Evolutionary conservation across 2,797 vertebrate genomes (phyloP).

Genomic region (Acanthurus leucopareius): DNA sequence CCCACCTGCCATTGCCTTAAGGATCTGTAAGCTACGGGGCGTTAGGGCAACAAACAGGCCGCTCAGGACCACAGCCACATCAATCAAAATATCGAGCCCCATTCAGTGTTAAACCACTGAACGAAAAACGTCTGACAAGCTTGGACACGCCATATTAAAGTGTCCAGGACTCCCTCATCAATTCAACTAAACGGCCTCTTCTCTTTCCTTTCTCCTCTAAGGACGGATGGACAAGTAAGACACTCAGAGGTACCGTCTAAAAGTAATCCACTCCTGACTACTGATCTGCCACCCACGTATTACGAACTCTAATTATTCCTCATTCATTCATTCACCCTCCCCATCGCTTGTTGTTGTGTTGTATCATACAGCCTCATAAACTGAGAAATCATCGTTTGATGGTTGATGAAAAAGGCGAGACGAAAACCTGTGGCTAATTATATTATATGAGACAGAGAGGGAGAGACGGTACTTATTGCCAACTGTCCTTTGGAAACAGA

Average conservation of each 20-base stretch:
- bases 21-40: slow-evolving; percentile 60
- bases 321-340: slow-evolving; percentile 38
- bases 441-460: slow-evolving; percentile 58
- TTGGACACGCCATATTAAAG: slow-evolving; percentile 66
- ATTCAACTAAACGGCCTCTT: slow-evolving; percentile 50
- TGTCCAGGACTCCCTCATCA: slow-evolving; percentile 62
- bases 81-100: slow-evolving; percentile 77
- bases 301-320: slow-evolving; percentile 34
- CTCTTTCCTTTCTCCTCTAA: slow-evolving; percentile 46
- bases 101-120: slow-evolving; percentile 76
- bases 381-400: slow-evolving; percentile 41
- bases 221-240: slow-evolving; percentile 44
- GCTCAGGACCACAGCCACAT: slow-evolving; percentile 63
- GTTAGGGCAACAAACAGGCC: slow-evolving; percentile 72
- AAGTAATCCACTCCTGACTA: slow-evolving; percentile 38
- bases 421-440: slow-evolving; percentile 76
- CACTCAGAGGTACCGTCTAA: slow-evolving; percentile 46
- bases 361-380: slow-evolving; percentile 34
- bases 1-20: slow-evolving; percentile 35
- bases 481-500: slow-evolving; percentile 72
- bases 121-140: slow-evolving; percentile 76
- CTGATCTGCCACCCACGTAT: slow-evolving; percentile 36
- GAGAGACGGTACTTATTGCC: slow-evolving; percentile 49
- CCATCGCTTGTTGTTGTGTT: slow-evolving; percentile 34
- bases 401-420: slow-evolving; percentile 5